These are phyloP conservation scores for Lasioglossum malachurum DNA, from an alignment of 2,888 invertebrate species.

Conservation along the genomic window DNA sequence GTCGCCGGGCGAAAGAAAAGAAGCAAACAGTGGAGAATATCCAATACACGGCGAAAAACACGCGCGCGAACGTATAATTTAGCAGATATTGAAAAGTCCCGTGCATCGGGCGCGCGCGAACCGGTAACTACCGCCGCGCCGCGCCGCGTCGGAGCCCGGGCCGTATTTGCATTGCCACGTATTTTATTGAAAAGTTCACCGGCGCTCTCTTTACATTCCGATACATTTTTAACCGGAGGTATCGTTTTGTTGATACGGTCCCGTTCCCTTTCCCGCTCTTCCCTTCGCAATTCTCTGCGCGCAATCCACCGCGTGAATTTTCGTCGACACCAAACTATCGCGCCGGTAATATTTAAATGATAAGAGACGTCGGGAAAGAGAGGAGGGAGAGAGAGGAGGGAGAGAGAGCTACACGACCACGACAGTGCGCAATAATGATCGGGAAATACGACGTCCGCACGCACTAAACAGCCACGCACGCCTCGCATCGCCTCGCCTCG, in stretches of 20 bases:
- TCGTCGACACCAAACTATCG: constrained; percentile 62
- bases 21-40: not conserved
- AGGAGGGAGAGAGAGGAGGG: not conserved
- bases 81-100: constrained; percentile 39
- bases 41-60: constrained; percentile 9
- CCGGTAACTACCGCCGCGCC: not conserved
- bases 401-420: not conserved
- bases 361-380: constrained; percentile 42
- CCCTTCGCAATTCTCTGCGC: constrained; percentile 13
- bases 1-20: not conserved
- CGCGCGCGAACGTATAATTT: constrained; percentile 31
- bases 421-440: constrained; percentile 67
- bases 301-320: constrained; percentile 23
- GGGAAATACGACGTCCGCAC: constrained; percentile 60
- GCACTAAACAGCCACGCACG: constrained; percentile 34
- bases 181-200: constrained; percentile 54
- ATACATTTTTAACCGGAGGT: constrained; percentile 58
- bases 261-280: not conserved
- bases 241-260: constrained; percentile 49
- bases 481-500: not conserved
- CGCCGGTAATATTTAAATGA: constrained; percentile 68
- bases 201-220: constrained; percentile 55
- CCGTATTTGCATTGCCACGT: constrained; percentile 33
- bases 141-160: too few relatives aligned
- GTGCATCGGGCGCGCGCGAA: not conserved